Evolutionary conservation across 2,797 vertebrate genomes (phyloP).

Genomic region (Trachops cirrhosus): DNA sequence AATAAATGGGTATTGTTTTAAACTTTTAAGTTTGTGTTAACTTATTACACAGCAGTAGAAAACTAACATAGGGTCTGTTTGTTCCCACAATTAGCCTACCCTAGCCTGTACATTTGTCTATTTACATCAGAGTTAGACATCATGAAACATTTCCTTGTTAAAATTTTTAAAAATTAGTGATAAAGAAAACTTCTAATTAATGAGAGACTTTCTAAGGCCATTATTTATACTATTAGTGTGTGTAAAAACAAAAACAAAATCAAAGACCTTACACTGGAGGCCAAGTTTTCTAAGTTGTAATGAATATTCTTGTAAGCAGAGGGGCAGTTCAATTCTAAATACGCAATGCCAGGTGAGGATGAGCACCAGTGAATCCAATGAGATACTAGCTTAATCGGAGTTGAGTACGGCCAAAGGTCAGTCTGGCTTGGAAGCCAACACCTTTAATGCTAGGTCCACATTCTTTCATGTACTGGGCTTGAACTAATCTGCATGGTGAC

Average conservation of each 20-base stretch:
- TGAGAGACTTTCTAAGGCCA: neutral
- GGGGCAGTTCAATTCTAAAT: neutral
- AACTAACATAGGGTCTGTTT: neutral
- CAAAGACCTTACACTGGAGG: neutral
- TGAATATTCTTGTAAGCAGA: neutral
- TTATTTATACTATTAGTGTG: neutral
- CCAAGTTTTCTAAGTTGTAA: neutral
- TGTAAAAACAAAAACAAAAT: constrained; percentile 37
- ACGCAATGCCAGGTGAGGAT: neutral
- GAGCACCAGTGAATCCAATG: neutral
- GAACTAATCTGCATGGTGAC: neutral
- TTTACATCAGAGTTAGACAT: neutral
- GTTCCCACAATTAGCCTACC: neutral
- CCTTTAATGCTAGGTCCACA: neutral
- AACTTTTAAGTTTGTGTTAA: neutral
- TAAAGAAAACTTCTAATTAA: neutral
- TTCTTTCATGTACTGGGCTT: neutral
- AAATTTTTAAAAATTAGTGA: neutral
- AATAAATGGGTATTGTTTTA: neutral
- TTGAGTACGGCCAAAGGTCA: neutral
- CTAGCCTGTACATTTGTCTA: neutral
- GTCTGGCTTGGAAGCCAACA: neutral
- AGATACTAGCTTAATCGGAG: neutral
- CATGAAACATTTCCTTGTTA: neutral
- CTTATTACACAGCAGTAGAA: neutral